Conservation (phyloP, 2,113 vertebrate species). For the Himantopus leucocephalus region DNA sequence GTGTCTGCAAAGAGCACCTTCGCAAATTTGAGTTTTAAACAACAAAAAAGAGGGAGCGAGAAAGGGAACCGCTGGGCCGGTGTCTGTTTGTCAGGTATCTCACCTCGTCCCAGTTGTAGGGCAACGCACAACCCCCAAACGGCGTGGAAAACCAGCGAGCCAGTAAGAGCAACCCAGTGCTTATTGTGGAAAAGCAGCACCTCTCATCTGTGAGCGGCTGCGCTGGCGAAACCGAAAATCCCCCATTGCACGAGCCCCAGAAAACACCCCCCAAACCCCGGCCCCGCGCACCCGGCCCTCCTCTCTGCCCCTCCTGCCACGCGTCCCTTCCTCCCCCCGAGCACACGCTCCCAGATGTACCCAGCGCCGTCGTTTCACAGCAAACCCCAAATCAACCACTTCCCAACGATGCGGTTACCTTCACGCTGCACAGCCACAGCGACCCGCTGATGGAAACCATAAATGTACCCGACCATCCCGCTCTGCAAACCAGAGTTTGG, state of each 20-base stretch:
- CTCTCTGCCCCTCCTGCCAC: neutral
- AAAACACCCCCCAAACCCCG: neutral
- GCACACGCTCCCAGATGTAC: neutral
- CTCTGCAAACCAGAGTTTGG: neutral
- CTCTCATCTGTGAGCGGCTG: too few species aligned
- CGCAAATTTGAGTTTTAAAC: neutral
- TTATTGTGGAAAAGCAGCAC: too few species aligned
- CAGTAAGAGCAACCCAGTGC: neutral
- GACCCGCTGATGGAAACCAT: rapidly evolving
- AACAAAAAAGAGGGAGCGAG: neutral
- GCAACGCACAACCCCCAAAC: rapidly evolving
- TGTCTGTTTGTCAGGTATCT: neutral
- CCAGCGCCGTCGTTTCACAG: rapidly evolving
- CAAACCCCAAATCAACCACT: neutral
- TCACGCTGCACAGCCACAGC: rapidly evolving
- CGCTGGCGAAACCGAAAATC: neutral
- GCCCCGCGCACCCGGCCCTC: rapidly evolving
- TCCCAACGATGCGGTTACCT: rapidly evolving
- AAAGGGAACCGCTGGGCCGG: neutral
- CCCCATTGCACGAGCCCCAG: rapidly evolving
- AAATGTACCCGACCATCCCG: rapidly evolving
- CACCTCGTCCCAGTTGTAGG: neutral
- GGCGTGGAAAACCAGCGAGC: rapidly evolving
- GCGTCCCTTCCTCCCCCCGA: neutral
- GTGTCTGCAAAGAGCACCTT: neutral